These are phyloP conservation scores for Steromphala cineraria DNA, from an alignment of 2,888 invertebrate species.

Conservation along the genomic window DNA sequence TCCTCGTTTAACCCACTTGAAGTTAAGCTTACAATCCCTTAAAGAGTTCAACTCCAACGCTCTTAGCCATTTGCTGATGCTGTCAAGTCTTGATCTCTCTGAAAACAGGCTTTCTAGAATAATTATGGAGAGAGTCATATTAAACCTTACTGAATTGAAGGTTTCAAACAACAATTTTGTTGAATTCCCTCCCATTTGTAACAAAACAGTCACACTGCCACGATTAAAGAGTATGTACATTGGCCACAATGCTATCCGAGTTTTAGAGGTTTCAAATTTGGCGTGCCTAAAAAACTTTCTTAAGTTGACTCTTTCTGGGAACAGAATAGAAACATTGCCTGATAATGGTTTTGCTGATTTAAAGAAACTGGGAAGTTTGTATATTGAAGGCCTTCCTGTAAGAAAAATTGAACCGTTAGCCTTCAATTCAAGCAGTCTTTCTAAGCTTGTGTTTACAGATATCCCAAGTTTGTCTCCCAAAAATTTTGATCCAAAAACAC, in stretches of 20 bases:
- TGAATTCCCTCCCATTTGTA: not conserved
- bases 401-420: not conserved
- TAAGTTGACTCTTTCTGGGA: not conserved
- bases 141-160: not conserved
- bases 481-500: not conserved
- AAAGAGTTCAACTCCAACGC: not conserved
- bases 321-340: not conserved
- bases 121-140: not conserved
- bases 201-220: not conserved
- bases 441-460: not conserved
- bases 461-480: not conserved
- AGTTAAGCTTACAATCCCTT: not conserved
- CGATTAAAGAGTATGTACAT: not conserved
- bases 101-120: not conserved
- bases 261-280: not conserved
- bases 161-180: not conserved
- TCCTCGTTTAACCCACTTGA: not conserved
- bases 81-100: not conserved
- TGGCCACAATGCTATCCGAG: not conserved
- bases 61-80: not conserved
- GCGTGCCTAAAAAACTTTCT: slow-evolving; percentile 1
- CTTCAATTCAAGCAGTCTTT: not conserved
- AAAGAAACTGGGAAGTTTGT: not conserved
- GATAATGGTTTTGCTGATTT: slow-evolving; percentile 2
- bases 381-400: not conserved